These are phyloP conservation scores for Galbula dea DNA, from an alignment of 2,113 vertebrate species.

Conservation along the genomic window DNA sequence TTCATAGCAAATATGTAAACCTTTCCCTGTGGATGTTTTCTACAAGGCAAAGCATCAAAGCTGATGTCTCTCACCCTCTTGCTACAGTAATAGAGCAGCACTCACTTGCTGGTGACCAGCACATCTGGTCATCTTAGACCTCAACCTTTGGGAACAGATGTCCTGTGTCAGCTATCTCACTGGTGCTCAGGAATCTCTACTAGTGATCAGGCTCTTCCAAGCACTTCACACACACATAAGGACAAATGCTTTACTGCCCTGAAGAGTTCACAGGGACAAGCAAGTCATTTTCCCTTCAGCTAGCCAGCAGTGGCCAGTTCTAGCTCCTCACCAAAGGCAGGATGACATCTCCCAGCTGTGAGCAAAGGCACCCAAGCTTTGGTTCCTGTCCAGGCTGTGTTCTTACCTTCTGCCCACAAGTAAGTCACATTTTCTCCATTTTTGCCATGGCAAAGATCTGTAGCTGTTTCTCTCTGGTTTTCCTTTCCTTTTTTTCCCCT, in stretches of 20 bases:
- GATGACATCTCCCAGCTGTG: background rate
- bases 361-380: background rate
- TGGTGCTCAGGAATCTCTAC: background rate
- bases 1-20: background rate
- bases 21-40: background rate
- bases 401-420: background rate
- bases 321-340: background rate
- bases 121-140: background rate
- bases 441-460: background rate
- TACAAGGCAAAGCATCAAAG: background rate
- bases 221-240: rapidly evolving
- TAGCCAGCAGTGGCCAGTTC: background rate
- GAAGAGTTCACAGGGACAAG: background rate
- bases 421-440: background rate
- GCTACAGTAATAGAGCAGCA: background rate
- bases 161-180: background rate
- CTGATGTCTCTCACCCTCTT: background rate
- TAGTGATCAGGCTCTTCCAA: background rate
- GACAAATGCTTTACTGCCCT: background rate
- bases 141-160: background rate
- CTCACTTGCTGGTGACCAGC: rapidly evolving
- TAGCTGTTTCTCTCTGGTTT: background rate
- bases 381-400: background rate
- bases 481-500: background rate
- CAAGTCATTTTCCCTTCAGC: background rate